These are phyloP conservation scores for Microctonus aethiopoides DNA, from an alignment of 2,888 invertebrate genomes.

Conservation along the genomic window DNA sequence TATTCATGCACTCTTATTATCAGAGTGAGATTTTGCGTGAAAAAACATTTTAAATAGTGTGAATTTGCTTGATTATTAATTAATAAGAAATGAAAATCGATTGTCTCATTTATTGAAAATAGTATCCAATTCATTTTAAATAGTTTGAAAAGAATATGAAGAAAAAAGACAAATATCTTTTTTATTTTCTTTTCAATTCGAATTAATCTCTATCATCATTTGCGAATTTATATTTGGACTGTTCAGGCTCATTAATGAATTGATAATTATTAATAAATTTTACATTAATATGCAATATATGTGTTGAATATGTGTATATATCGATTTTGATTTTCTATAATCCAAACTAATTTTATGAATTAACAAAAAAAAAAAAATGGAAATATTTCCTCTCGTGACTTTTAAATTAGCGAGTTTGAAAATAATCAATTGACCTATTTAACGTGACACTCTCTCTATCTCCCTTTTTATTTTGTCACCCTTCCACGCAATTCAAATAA, in stretches of 20 bases:
- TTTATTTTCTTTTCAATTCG: not conserved
- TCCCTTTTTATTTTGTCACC: not conserved
- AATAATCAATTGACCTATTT: not conserved
- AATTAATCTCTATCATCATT: not conserved
- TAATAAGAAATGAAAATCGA: constrained; percentile 2
- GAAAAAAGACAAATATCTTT: not conserved
- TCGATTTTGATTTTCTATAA: not conserved
- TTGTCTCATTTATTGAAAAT: not conserved
- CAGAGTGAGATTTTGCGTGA: constrained; percentile 17
- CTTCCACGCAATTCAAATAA: constrained; percentile 3
- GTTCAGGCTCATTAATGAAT: not conserved
- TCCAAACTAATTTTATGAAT: not conserved
- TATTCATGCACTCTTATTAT: not conserved
- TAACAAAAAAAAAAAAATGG: not conserved
- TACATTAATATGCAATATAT: not conserved
- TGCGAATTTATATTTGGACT: not conserved
- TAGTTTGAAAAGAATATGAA: not conserved
- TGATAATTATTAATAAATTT: not conserved
- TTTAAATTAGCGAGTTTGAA: not conserved
- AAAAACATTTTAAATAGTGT: constrained; percentile 15
- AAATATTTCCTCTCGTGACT: constrained; percentile 16
- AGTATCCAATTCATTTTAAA: not conserved
- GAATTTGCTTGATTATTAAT: constrained; percentile 6
- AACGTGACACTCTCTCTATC: not conserved
- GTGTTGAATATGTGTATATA: not conserved